Evolutionary conservation across 2,888 invertebrate species (phyloP).

Genomic region (Panzeria rudis): DNA sequence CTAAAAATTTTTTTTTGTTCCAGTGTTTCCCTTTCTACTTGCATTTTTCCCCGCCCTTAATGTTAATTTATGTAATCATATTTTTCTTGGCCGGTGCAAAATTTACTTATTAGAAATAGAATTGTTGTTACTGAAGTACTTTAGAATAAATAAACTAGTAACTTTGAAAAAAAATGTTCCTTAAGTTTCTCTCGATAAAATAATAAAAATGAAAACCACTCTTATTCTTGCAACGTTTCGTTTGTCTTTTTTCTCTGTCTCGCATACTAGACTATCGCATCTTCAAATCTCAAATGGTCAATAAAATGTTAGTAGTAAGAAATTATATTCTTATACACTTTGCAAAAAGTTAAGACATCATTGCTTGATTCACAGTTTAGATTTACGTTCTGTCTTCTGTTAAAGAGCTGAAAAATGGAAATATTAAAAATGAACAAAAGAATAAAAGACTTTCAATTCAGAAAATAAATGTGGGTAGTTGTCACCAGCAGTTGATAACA

Average conservation of each 20-base stretch:
- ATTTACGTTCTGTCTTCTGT: constrained; percentile 52
- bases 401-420: constrained; percentile 52
- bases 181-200: neutral
- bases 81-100: too few relatives aligned
- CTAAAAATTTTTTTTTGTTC: too few relatives aligned
- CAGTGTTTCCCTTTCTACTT: too few relatives aligned
- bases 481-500: constrained; percentile 71
- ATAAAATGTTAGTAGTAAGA: constrained; percentile 74
- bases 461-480: constrained; percentile 69
- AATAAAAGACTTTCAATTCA: constrained; percentile 45
- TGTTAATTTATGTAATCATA: too few relatives aligned
- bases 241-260: neutral
- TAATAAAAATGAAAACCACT: neutral
- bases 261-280: neutral
- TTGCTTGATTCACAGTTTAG: constrained; percentile 37
- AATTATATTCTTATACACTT: constrained; percentile 69
- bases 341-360: constrained; percentile 67
- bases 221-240: neutral
- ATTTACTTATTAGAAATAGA: neutral
- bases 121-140: neutral
- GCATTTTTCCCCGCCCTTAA: too few relatives aligned
- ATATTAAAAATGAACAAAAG: constrained; percentile 47
- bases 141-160: neutral
- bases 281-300: constrained; percentile 75
- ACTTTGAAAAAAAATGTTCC: neutral